These are phyloP conservation scores for Adrianichthys oophorus DNA, from an alignment of 2,797 vertebrate genomes.

Conservation along the genomic window DNA sequence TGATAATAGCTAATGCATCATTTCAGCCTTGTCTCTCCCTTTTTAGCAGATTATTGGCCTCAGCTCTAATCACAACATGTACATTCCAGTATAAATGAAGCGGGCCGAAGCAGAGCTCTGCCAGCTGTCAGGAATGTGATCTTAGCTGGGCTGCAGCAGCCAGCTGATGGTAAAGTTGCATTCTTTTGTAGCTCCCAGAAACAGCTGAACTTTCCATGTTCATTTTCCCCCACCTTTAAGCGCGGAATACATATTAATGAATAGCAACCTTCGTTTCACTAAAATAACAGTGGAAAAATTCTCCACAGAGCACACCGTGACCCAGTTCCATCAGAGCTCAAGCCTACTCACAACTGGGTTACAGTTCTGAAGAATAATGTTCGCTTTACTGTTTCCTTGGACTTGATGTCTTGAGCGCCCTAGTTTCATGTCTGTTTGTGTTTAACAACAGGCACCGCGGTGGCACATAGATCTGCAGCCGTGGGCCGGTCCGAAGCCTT, in stretches of 20 bases:
- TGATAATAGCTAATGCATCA: constrained; percentile 15
- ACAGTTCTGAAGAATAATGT: constrained; percentile 38
- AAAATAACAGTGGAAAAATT: constrained; percentile 25
- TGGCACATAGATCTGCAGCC: constrained; percentile 91
- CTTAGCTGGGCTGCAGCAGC: constrained; percentile 24
- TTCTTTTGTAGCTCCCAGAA: constrained; percentile 12
- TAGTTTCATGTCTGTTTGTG: constrained; percentile 35
- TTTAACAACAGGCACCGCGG: constrained; percentile 74
- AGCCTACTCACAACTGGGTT: constrained; percentile 32
- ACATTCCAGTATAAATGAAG: constrained; percentile 52
- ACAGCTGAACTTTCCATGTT: constrained; percentile 5
- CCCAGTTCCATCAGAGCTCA: constrained; percentile 45
- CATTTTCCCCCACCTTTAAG: neutral
- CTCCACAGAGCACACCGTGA: constrained; percentile 43
- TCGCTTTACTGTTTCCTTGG: constrained; percentile 36
- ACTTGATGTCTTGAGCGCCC: constrained; percentile 34
- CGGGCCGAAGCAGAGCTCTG: constrained; percentile 35
- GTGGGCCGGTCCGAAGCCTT: constrained; percentile 83
- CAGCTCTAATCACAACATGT: constrained; percentile 60
- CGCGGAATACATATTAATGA: neutral
- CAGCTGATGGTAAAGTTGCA: constrained; percentile 7
- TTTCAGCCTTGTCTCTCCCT: neutral
- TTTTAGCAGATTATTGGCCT: constrained; percentile 7
- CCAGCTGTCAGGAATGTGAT: constrained; percentile 57
- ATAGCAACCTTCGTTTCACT: constrained; percentile 10